Conservation (phyloP, 2,113 vertebrate species). For the Boleophthalmus pectinirostris region DNA sequence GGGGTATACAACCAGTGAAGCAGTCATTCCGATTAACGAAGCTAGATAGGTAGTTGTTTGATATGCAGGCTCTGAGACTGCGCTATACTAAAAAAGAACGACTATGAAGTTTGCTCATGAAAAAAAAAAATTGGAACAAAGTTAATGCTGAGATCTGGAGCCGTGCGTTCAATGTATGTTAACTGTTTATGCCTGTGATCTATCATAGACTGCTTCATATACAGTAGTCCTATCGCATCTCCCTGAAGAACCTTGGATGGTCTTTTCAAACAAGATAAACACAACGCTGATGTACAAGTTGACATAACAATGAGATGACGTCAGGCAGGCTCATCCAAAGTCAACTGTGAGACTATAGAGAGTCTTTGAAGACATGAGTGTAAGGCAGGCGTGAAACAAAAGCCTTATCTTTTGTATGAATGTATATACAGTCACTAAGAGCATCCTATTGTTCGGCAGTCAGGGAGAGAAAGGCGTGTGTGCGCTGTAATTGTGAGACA, state of each 20-base stretch:
- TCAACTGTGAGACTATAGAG: slow-evolving; percentile 60
- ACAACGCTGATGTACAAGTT: slow-evolving; percentile 63
- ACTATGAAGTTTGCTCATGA: slow-evolving; percentile 17
- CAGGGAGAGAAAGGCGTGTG: slow-evolving; percentile 30
- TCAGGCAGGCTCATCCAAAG: slow-evolving; percentile 67
- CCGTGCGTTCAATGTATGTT: slow-evolving; percentile 26
- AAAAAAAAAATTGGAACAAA: slow-evolving; percentile 23
- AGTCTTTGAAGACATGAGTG: slow-evolving; percentile 66
- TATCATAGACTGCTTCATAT: slow-evolving; percentile 27
- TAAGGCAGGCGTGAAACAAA: slow-evolving; percentile 59
- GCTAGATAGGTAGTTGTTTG: slow-evolving; percentile 13
- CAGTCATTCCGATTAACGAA: slow-evolving; percentile 73
- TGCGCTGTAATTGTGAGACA: slow-evolving; percentile 48
- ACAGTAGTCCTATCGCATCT: slow-evolving; percentile 40
- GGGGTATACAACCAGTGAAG: slow-evolving; percentile 54
- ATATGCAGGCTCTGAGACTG: slow-evolving; percentile 8
- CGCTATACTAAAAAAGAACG: slow-evolving; percentile 5
- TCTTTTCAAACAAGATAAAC: slow-evolving; percentile 69
- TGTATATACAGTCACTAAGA: slow-evolving; percentile 41
- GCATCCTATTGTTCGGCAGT: slow-evolving; percentile 41
- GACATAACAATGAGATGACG: slow-evolving; percentile 71
- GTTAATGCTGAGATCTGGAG: slow-evolving; percentile 30
- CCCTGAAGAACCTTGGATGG: slow-evolving; percentile 48
- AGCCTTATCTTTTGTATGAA: slow-evolving; percentile 46
- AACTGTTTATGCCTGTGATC: slow-evolving; percentile 35